Evolutionary conservation across 2,888 invertebrate genomes (phyloP).

Genomic region (Euzophera pinguis): DNA sequence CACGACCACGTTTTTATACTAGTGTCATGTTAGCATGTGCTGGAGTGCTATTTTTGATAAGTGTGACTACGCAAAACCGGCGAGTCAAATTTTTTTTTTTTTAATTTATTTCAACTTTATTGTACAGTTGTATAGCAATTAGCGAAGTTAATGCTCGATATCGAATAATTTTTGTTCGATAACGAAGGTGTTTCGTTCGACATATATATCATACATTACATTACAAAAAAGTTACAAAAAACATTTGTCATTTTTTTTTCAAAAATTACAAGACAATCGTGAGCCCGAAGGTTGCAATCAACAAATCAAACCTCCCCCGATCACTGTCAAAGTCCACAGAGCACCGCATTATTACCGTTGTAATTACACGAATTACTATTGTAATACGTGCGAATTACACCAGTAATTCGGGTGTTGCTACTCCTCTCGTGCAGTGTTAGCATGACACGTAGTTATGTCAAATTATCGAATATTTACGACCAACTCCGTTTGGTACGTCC

Average conservation of each 20-base stretch:
- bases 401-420: constrained; percentile 20
- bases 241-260: background rate
- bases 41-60: too few species aligned
- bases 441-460: constrained; percentile 29
- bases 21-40: too few species aligned
- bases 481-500: background rate
- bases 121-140: too few species aligned
- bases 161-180: too few species aligned
- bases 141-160: too few species aligned
- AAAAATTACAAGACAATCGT: constrained; percentile 13
- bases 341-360: constrained; percentile 17
- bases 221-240: too few species aligned
- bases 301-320: constrained; percentile 25
- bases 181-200: too few species aligned
- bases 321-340: constrained; percentile 27
- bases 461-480: constrained; percentile 33
- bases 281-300: constrained; percentile 21
- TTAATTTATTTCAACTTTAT: too few species aligned
- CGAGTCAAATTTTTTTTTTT: too few species aligned
- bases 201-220: too few species aligned
- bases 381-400: constrained; percentile 22
- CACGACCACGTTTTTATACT: too few species aligned
- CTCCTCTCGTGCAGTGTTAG: constrained; percentile 17
- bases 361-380: constrained; percentile 20
- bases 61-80: too few species aligned